Conservation (phyloP, 2,113 vertebrate genomes). For the Sus scrofa region T2T-Sscrofa CM000812.6:179559501-179560000, state of each 20-base stretch:
- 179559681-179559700: not conserved
- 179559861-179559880: not conserved
- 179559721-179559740: not conserved
- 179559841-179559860: not conserved
- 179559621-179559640: not conserved
- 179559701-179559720: not conserved
- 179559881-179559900: not conserved
- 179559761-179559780: not conserved
- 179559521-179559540: not conserved
- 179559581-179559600: not conserved
- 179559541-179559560: not conserved
- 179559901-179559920: not conserved
- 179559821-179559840: not conserved
- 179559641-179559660: not conserved
- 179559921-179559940: slow-evolving; percentile 46
- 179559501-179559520: not conserved
- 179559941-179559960: slow-evolving; percentile 61
- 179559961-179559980: slow-evolving; percentile 62
- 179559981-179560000: slow-evolving; percentile 38
- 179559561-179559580: not conserved
- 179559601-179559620: not conserved
- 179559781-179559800: not conserved
- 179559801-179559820: not conserved
- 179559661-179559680: not conserved
- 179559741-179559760: slow-evolving; percentile 2